phyloP scores from a whole-genome alignment of 2,113 vertebrate species.

The Azemiops feae region DNA sequence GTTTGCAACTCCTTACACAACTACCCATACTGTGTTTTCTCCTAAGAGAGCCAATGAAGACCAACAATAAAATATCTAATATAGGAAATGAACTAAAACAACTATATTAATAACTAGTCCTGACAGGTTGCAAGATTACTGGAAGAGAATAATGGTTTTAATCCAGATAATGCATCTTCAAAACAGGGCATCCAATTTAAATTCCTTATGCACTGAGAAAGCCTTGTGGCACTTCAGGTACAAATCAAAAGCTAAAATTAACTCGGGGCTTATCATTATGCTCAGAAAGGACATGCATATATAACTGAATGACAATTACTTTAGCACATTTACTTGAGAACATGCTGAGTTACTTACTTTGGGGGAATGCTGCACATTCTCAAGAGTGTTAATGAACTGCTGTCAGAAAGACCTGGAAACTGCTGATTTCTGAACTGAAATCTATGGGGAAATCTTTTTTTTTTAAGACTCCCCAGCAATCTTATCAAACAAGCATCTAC shows the following conservation, averaged over 20 bases:
- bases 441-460: background rate
- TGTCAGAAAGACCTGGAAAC: background rate
- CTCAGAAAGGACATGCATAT: background rate
- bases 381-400: background rate
- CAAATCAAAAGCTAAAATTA: conserved; percentile 11
- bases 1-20: background rate
- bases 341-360: background rate
- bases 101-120: background rate
- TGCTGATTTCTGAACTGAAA: background rate
- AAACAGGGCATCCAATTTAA: conserved; percentile 8
- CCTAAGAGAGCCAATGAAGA: background rate
- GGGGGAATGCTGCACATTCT: background rate
- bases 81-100: conserved; percentile 3
- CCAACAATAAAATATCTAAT: background rate
- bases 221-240: conserved; percentile 1
- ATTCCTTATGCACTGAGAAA: background rate
- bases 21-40: background rate
- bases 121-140: background rate
- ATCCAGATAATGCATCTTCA: conserved; percentile 1
- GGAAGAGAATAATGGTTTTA: conserved; percentile 11
- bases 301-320: background rate
- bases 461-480: background rate
- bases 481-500: background rate
- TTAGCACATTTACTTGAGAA: background rate
- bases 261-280: background rate